These are phyloP conservation scores for Amorpha juglandis DNA, from an alignment of 2,888 invertebrate genomes.

Conservation along the genomic window DNA sequence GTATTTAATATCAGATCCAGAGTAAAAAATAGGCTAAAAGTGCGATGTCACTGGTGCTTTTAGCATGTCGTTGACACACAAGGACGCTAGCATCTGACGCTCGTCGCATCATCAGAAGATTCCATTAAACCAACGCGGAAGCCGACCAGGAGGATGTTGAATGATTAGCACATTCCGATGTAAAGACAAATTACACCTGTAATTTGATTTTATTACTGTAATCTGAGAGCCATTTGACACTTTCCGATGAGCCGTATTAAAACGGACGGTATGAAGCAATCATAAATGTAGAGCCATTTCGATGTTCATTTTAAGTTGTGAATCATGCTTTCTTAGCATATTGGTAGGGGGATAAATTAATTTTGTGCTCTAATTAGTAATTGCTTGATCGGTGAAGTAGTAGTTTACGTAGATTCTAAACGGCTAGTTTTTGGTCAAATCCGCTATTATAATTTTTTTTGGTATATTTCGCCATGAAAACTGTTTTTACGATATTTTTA, in stretches of 20 bases:
- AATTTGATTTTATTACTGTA: slow-evolving; percentile 22
- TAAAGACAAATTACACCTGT: slow-evolving; percentile 23
- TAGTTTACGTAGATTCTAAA: not conserved
- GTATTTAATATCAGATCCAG: too few species aligned
- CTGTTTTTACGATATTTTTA: too few species aligned
- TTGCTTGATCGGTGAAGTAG: not conserved
- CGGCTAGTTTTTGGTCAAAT: too few species aligned
- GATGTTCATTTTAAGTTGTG: not conserved
- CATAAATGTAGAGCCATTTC: not conserved
- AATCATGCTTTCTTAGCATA: not conserved
- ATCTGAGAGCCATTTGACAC: slow-evolving; percentile 20
- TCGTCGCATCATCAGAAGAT: too few species aligned
- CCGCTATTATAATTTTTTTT: too few species aligned
- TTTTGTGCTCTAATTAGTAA: not conserved
- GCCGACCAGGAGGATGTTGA: slow-evolving; percentile 29
- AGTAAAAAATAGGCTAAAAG: too few species aligned
- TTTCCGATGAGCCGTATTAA: slow-evolving; percentile 19
- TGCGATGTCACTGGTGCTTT: too few species aligned
- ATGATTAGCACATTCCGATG: slow-evolving; percentile 33
- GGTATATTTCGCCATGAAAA: too few species aligned
- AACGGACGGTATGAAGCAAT: slow-evolving; percentile 13
- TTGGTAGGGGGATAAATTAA: not conserved
- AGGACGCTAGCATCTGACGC: too few species aligned
- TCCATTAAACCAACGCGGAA: slow-evolving; percentile 45
- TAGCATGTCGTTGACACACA: too few species aligned